Percentiles rank a stretch among this genome's conserved stretches.
Conservation (phyloP, 2,797 vertebrate species). For the Melopsittacus undulatus region DNA sequence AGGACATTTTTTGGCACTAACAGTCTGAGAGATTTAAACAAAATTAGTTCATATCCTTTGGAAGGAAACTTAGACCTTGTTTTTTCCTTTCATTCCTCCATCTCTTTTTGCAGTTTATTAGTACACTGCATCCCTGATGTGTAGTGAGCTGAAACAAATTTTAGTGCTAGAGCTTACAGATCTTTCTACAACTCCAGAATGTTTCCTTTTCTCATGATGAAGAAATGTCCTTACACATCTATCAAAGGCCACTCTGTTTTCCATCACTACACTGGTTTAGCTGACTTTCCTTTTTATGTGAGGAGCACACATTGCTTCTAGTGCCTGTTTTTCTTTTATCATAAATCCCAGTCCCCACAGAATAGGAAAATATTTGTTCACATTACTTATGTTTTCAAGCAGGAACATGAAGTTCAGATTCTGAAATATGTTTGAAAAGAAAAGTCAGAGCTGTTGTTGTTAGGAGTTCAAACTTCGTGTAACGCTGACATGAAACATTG, state of each 20-base stretch:
- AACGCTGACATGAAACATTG: slow-evolving; percentile 52
- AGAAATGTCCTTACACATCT: slow-evolving; percentile 5
- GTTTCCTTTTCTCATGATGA: slow-evolving; percentile 22
- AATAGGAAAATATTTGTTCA: slow-evolving; percentile 21
- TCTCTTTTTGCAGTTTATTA: slow-evolving; percentile 36
- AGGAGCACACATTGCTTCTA: background rate
- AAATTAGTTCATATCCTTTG: background rate
- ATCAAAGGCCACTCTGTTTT: slow-evolving; percentile 36
- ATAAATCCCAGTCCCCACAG: slow-evolving; percentile 21
- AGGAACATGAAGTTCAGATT: slow-evolving; percentile 3
- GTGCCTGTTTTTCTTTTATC: slow-evolving; percentile 30
- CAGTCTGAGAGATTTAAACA: background rate
- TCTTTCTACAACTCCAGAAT: slow-evolving; percentile 5
- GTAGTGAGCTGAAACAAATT: background rate
- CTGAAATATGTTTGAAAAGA: slow-evolving; percentile 37
- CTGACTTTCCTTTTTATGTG: background rate
- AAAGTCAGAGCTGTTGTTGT: slow-evolving; percentile 30
- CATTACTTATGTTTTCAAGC: slow-evolving; percentile 25
- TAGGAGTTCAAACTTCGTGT: background rate
- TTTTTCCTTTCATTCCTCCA: background rate
- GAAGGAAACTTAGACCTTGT: slow-evolving; percentile 7
- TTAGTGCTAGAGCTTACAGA: background rate
- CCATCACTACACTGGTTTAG: background rate
- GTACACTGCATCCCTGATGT: slow-evolving; percentile 3
- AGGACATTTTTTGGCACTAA: background rate